Evolutionary conservation across 2,888 invertebrate genomes (phyloP), one percentile per base, ranked within the genome.

Genomic region (Orthonevra nobilis): DNA sequence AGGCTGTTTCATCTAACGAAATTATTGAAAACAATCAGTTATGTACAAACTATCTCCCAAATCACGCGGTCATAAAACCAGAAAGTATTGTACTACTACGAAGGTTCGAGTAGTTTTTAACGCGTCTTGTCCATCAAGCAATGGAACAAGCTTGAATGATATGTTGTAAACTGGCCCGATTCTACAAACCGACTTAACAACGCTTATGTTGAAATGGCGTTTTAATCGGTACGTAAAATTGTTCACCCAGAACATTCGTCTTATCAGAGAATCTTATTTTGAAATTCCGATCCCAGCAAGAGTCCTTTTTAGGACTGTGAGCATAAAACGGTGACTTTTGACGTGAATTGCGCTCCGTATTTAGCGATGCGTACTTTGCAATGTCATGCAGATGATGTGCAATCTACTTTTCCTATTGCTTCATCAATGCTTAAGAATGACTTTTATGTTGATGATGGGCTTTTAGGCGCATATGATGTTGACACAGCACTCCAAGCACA

Each of bases 391-490:
- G 12, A 12, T 6, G 42, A 48, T 2, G 9, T 54, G 1, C 3
- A 30, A 34, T 0, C 12, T 6, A n/a, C 9, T 1, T 26, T 10
- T n/a, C 73, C 81, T 1, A 6, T 66, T 0, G 73, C 73, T 4
- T 52, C 50, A 0, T 10, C 30, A 1, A 69, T 77, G 4, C 10
- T 75, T 7, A 36, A 23, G n/a, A 7, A 52, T 2, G 38, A 46
- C 26, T 56, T 66, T 19, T 70, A 79, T 20, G 74, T 74, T 1
- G 73, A 81, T 23, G 74, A 81, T 40, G 48, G 38, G 4, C 19
- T 81, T 0, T 58, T 64, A 0, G 75, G 81, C 1, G 34, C 54
- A 0, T 69, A 77, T 34, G 52, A 61, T n/a, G 17, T 73, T 12
- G 12, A 15, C 0, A 44, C 38, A 0, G 48, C 63, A 2, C 12